Evolutionary conservation across 2,888 invertebrate species (phyloP).

Genomic region (Pyrrhia umbra): DNA sequence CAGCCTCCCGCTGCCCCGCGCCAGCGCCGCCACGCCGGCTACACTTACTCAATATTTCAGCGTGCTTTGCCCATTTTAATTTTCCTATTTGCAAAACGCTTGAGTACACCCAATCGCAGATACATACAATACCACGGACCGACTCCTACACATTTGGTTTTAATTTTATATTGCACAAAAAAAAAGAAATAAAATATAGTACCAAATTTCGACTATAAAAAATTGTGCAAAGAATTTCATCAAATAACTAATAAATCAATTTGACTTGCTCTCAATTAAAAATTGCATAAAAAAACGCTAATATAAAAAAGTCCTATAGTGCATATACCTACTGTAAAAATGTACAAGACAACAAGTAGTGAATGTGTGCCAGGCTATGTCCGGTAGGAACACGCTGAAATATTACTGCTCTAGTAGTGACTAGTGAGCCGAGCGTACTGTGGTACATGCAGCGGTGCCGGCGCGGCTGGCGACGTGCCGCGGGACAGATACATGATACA

Average conservation of each 20-base stretch:
- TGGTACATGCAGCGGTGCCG: conserved; percentile 23
- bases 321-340: not conserved
- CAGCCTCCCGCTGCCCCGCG: conserved; percentile 35
- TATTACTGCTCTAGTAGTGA: conserved; percentile 16
- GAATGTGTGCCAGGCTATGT: not conserved
- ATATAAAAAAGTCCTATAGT: not conserved
- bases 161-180: not conserved
- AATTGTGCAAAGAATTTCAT: not conserved
- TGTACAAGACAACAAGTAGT: not conserved
- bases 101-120: not conserved
- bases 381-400: conserved; percentile 40
- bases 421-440: conserved; percentile 38
- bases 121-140: not conserved
- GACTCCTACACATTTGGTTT: not conserved
- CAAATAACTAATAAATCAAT: too few relatives aligned
- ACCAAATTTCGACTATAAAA: not conserved
- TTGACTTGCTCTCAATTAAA: not conserved
- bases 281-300: not conserved
- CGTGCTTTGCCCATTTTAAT: conserved; percentile 21
- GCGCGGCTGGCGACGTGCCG: conserved; percentile 77
- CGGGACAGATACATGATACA: conserved; percentile 69
- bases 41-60: conserved; percentile 50
- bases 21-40: too few relatives aligned
- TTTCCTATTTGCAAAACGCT: not conserved
- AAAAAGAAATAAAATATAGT: not conserved